Percentiles rank a stretch among this genome's conserved stretches.
phyloP scores from a whole-genome alignment of 53 echinoderm and acorn worm genomes.

The Apostichopus leukothele region DNA sequence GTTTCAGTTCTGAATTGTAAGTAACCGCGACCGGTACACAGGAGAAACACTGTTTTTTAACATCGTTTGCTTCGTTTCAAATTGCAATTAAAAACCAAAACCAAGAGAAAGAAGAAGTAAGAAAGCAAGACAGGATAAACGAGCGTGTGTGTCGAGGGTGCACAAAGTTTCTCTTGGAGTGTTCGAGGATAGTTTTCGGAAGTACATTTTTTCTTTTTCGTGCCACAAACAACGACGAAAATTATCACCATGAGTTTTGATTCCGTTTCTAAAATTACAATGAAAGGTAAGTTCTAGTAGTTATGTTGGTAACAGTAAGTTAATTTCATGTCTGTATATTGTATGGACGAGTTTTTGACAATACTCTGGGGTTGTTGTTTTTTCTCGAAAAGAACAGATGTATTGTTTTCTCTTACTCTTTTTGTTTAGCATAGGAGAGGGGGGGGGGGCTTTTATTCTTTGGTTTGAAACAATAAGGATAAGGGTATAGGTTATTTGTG shows the following conservation, averaged over 20 bases:
- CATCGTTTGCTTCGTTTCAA: constrained; percentile 14
- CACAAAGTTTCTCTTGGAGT: not conserved
- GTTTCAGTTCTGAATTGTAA: constrained; percentile 13
- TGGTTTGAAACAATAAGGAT: too few relatives aligned
- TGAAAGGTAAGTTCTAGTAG: constrained; percentile 10
- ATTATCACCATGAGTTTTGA: constrained; percentile 16
- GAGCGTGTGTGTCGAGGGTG: not conserved
- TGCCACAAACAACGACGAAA: not conserved
- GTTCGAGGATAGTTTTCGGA: not conserved
- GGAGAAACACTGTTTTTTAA: too few relatives aligned
- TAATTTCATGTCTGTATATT: too few relatives aligned
- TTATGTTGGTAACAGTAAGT: too few relatives aligned
- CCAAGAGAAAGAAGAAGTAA: not conserved
- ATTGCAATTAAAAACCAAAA: not conserved
- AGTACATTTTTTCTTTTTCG: not conserved
- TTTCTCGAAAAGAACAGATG: too few relatives aligned
- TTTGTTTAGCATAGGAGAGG: too few relatives aligned
- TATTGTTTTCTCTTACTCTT: too few relatives aligned
- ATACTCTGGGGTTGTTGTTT: too few relatives aligned
- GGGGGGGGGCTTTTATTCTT: too few relatives aligned
- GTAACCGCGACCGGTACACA: constrained; percentile 1
- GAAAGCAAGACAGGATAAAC: not conserved
- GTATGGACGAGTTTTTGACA: too few relatives aligned
- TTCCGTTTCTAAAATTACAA: constrained; percentile 22
- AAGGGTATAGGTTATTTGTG: too few relatives aligned